Evolutionary conservation across 2,888 invertebrate genomes (phyloP).

Genomic region (Orchesella flavescens): DNA sequence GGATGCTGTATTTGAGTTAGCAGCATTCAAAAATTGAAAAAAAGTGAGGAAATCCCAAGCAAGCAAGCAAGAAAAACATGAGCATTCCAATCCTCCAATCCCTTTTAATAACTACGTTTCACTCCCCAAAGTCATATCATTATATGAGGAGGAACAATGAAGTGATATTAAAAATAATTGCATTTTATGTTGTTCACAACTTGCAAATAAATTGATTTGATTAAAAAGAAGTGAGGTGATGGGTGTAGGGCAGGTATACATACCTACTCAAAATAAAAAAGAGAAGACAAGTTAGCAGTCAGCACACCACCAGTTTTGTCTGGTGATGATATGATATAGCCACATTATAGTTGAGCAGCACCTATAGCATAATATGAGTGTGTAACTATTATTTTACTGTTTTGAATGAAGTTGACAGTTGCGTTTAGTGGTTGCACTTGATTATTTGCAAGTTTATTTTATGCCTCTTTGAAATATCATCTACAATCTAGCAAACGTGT

Average conservation of each 20-base stretch:
- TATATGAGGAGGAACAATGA: conserved; percentile 31
- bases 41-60: conserved; percentile 23
- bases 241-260: neutral
- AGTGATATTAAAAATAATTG: conserved; percentile 34
- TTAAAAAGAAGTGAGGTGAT: neutral
- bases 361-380: too few relatives aligned
- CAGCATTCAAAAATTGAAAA: conserved; percentile 25
- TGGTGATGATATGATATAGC: conserved; percentile 5
- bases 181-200: conserved; percentile 7
- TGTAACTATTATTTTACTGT: too few relatives aligned
- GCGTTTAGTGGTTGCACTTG: neutral
- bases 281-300: neutral
- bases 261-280: neutral
- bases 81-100: conserved; percentile 34
- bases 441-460: conserved; percentile 6
- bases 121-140: conserved; percentile 18
- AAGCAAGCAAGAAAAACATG: neutral
- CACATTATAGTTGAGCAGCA: too few relatives aligned
- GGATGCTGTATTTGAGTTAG: conserved; percentile 12
- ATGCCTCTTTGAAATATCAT: neutral
- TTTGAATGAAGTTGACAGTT: conserved; percentile 13
- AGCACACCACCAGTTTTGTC: neutral
- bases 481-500: conserved; percentile 36
- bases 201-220: too few relatives aligned
- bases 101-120: conserved; percentile 53